Conservation (phyloP, 2,797 vertebrate species). For the Bufotes viridis region DNA sequence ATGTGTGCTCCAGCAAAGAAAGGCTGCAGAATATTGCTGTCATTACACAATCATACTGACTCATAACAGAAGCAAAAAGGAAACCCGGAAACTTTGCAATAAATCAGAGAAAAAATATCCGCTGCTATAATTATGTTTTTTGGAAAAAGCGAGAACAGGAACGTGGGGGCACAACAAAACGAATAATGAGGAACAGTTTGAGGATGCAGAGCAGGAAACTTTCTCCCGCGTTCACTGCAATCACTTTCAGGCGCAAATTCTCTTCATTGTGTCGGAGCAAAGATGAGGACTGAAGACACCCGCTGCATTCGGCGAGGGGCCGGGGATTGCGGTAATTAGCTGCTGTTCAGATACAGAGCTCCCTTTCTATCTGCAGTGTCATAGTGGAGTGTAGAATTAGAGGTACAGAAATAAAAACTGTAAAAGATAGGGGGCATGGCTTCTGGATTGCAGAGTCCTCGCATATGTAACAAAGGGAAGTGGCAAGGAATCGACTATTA, state of each 20-base stretch:
- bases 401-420: background rate
- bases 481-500: background rate
- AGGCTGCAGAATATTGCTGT: background rate
- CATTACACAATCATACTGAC: background rate
- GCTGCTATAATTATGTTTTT: conserved; percentile 35
- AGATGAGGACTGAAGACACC: conserved; percentile 15
- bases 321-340: conserved; percentile 6
- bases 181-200: conserved; percentile 55
- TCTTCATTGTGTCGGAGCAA: conserved; percentile 20
- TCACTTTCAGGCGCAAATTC: conserved; percentile 40
- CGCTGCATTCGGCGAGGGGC: background rate
- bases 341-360: conserved; percentile 9
- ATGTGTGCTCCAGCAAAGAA: background rate
- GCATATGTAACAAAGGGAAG: background rate
- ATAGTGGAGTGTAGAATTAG: background rate
- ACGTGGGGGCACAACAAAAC: conserved; percentile 21
- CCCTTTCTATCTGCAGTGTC: background rate
- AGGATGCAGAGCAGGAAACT: conserved; percentile 7
- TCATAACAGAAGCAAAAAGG: background rate
- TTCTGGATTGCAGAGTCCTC: background rate
- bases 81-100: background rate
- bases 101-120: conserved; percentile 18
- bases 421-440: background rate
- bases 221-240: conserved; percentile 33
- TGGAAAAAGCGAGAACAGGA: conserved; percentile 16